A percentile compares a stretch with the other conserved stretches of the same genome.
These are phyloP conservation scores for Anguilla obscura DNA, from an alignment of 2,797 vertebrate genomes.

Conservation along the genomic window DNA sequence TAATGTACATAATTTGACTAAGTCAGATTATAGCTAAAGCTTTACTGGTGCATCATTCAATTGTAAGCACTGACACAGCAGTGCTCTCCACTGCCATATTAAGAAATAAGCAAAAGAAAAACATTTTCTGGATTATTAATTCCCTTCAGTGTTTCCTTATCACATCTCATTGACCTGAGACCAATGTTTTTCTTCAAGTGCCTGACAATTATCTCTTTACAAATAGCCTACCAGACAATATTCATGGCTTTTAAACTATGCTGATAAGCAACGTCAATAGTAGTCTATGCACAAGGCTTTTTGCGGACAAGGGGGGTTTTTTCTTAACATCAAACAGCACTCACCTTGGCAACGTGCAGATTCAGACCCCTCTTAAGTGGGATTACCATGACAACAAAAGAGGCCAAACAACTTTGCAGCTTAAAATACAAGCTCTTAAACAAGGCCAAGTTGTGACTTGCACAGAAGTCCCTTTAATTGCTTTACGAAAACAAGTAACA, in stretches of 20 bases:
- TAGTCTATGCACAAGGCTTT: background rate
- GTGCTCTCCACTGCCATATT: background rate
- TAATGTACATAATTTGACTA: background rate
- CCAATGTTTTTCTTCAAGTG: background rate
- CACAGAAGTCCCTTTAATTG: background rate
- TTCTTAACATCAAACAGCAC: background rate
- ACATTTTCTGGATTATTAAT: background rate
- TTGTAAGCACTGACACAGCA: background rate
- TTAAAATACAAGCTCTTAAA: background rate
- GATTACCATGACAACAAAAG: constrained; percentile 8
- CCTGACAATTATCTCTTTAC: background rate
- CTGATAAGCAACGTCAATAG: background rate
- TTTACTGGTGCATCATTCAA: background rate
- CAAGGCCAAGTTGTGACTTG: background rate
- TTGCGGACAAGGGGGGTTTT: background rate
- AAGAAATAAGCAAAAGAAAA: background rate
- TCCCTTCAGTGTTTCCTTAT: background rate
- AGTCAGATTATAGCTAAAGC: background rate
- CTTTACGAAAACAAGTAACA: background rate
- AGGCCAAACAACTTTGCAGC: background rate
- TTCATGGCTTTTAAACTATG: background rate
- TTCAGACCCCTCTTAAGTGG: background rate
- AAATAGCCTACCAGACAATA: background rate
- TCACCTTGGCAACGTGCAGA: background rate
- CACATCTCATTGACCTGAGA: background rate